A percentile compares a stretch with the other conserved stretches of the same genome.
Evolutionary conservation across 2,888 invertebrate species (phyloP).

Genomic region (Lamproptera curius): DNA sequence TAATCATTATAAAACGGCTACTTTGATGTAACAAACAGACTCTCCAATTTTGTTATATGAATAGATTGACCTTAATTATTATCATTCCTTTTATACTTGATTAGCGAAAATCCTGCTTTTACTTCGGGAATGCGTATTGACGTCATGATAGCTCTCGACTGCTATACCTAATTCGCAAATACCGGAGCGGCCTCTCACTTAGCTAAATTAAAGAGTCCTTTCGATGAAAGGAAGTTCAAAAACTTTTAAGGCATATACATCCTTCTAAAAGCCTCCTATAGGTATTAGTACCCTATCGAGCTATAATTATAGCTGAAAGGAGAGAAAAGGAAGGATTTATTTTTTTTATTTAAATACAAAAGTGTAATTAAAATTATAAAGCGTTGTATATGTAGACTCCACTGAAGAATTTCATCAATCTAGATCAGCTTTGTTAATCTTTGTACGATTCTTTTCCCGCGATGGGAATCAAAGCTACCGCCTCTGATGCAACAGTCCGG

Average conservation of each 20-base stretch:
- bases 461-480: not conserved
- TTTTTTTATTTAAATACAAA: too few relatives aligned
- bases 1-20: too few relatives aligned
- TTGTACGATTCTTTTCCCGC: not conserved
- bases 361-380: too few relatives aligned
- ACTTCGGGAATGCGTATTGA: conserved; percentile 5
- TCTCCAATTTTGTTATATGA: not conserved
- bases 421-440: not conserved
- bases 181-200: conserved; percentile 27
- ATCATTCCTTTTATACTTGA: too few relatives aligned
- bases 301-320: too few relatives aligned
- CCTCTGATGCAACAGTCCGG: not conserved
- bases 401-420: not conserved
- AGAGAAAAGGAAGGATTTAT: too few relatives aligned
- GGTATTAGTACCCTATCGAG: too few relatives aligned
- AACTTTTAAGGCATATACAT: conserved; percentile 29
- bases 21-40: too few relatives aligned
- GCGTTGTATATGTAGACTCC: too few relatives aligned
- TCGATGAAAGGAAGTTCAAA: conserved; percentile 27
- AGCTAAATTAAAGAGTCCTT: conserved; percentile 32
- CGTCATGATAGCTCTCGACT: not conserved
- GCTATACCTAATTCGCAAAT: conserved; percentile 17
- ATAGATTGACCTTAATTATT: not conserved
- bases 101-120: not conserved
- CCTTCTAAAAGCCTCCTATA: too few relatives aligned